phyloP scores from a whole-genome alignment of 2,797 vertebrate genomes.

The Lophotriccus pileatus region DNA sequence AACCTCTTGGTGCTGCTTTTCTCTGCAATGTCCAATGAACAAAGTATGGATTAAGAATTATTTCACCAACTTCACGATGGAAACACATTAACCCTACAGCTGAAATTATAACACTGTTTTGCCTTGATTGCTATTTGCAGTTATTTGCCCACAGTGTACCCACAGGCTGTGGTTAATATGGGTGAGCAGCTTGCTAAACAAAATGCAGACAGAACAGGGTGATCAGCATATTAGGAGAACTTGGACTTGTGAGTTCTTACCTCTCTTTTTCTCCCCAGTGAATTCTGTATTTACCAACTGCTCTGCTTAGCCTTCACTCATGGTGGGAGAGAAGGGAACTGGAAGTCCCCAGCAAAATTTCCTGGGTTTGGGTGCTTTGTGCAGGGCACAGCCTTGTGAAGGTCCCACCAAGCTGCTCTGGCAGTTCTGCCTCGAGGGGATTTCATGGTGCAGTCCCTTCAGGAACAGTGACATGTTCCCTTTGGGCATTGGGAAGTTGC shows the following conservation, averaged over 20 bases:
- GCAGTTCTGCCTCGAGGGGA: background rate
- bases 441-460: background rate
- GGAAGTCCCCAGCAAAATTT: fast-evolving
- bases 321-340: background rate
- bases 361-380: background rate
- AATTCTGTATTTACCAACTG: background rate
- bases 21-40: background rate
- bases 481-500: background rate
- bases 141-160: background rate
- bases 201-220: background rate
- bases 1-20: background rate
- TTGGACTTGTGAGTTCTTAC: background rate
- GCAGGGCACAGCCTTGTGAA: background rate
- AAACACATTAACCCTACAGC: background rate
- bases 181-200: background rate
- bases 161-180: fast-evolving
- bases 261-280: background rate
- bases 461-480: fast-evolving
- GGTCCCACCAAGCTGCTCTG: background rate
- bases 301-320: background rate
- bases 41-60: background rate
- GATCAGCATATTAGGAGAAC: background rate
- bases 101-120: background rate
- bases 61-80: background rate
- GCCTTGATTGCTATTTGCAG: background rate